These are phyloP conservation scores for Drosophila arawakana DNA, from an alignment of 1,140 invertebrate species.

Conservation along the genomic window DNA sequence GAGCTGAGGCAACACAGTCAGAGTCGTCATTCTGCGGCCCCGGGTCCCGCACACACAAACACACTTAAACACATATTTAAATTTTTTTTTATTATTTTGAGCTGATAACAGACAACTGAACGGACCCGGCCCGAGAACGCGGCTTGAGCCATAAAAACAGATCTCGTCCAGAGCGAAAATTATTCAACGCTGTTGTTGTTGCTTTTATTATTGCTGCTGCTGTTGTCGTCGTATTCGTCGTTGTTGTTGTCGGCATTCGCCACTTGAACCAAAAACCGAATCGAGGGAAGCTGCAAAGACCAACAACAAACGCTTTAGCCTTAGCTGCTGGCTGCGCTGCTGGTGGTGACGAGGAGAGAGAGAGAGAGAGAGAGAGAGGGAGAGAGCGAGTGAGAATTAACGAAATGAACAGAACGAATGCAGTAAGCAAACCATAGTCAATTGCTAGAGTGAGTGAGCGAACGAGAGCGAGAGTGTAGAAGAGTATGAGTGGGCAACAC, in stretches of 20 bases:
- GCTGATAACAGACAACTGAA: slow-evolving; percentile 75
- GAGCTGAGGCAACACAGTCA: slow-evolving; percentile 41
- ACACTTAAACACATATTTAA: slow-evolving; percentile 63
- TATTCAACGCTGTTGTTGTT: slow-evolving; percentile 50
- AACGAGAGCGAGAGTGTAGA: slow-evolving; percentile 19
- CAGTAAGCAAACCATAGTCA: not conserved
- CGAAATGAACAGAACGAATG: slow-evolving; percentile 1
- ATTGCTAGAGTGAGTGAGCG: slow-evolving; percentile 1
- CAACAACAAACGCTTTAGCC: slow-evolving; percentile 49
- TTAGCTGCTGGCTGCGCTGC: slow-evolving; percentile 27
- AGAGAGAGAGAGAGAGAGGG: slow-evolving; percentile 1
- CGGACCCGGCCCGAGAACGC: slow-evolving; percentile 50
- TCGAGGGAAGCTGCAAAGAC: slow-evolving; percentile 73
- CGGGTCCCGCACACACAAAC: slow-evolving; percentile 46
- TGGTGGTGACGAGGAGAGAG: slow-evolving; percentile 31
- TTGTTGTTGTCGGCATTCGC: slow-evolving; percentile 35
- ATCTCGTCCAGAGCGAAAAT: slow-evolving; percentile 71
- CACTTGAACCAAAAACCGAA: slow-evolving; percentile 73
- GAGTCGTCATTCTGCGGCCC: slow-evolving; percentile 41
- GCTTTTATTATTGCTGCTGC: slow-evolving; percentile 16
- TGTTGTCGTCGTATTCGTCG: slow-evolving; percentile 5
- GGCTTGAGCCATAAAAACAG: slow-evolving; percentile 75
- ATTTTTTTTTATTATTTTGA: slow-evolving; percentile 83
- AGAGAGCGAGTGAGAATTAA: slow-evolving; percentile 13
- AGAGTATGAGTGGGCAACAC: not conserved